Base-by-base conservation (phyloP, 2,113 vertebrate species). In the Gnathonemus echidnorhynchus region DNA sequence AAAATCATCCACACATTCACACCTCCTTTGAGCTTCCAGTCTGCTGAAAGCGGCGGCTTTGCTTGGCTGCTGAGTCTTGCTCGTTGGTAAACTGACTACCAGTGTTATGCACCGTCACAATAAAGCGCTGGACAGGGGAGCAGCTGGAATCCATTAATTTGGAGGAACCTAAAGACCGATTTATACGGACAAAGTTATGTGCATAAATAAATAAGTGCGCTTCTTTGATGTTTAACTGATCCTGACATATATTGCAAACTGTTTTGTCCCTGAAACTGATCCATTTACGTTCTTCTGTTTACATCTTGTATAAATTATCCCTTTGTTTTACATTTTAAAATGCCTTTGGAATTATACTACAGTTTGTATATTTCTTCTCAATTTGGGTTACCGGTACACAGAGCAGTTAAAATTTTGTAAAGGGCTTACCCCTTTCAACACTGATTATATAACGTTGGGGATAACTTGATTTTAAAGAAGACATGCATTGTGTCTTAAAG, bases 1-100 rank as follows among this genome's bases (percentile, higher is more conserved):
- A 86, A 90, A 86, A 90, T 66, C 86, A 87, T 9, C 86, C 56
- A 86, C 31, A 62, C 86, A 83, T 21, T 88, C 58, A 50, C 35
- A n/a, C 53, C 49, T 77, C 70, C 39, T 83, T 8, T 80, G 4
- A 52, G 42, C 74, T 66, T 50, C 80, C n/a, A 83, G 89, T 15
- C 8, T 15, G 91, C 45, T 84, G 88, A 91, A 88, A 48, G 35
- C 62, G 87, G 17, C 46, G 49, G 31, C 39, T 45, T 45, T 62
- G 24, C 52, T 50, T 58, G 77, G 46, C 80, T 27, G 80, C 53
- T 46, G 24, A 53, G 24, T 52, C 3, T 42, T 62, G 89, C 52
- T 50, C 21, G 17, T 85, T 48, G 27, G 27, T 80, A 42, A 80
- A 35, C 31, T 70, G n/a, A 70, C 62, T 70, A 70, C 17, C 24